phyloP scores from a whole-genome alignment of 2,888 invertebrate species.

The Cataglyphis cursor region DNA sequence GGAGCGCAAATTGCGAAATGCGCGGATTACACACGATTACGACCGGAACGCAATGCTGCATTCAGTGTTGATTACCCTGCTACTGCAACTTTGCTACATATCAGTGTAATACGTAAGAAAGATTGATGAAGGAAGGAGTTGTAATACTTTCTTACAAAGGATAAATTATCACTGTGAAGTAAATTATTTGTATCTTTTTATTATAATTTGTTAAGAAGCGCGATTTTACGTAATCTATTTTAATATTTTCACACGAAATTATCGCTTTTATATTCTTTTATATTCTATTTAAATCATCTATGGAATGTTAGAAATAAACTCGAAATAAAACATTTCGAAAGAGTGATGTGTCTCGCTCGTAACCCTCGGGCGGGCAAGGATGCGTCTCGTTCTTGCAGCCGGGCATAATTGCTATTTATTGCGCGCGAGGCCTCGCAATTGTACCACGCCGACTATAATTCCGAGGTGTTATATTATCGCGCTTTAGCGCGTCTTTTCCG shows the following conservation, averaged over 20 bases:
- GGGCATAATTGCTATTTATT: slow-evolving; percentile 81
- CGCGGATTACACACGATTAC: slow-evolving; percentile 43
- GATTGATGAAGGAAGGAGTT: slow-evolving; percentile 38
- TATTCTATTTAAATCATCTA: neutral
- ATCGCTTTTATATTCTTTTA: neutral
- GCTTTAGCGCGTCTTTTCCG: slow-evolving; percentile 64
- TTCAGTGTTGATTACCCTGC: slow-evolving; percentile 41
- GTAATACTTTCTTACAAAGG: neutral
- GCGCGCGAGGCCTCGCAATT: slow-evolving; percentile 64
- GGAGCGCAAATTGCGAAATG: slow-evolving; percentile 24
- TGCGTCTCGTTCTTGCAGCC: slow-evolving; percentile 65
- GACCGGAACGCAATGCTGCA: slow-evolving; percentile 6
- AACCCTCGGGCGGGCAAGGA: neutral
- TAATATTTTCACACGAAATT: neutral
- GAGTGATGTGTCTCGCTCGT: neutral
- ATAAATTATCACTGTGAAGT: slow-evolving; percentile 19
- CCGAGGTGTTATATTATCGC: slow-evolving; percentile 62
- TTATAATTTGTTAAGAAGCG: slow-evolving; percentile 13
- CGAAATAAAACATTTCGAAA: neutral
- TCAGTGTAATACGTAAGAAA: slow-evolving; percentile 38
- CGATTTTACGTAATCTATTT: neutral
- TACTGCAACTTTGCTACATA: slow-evolving; percentile 31
- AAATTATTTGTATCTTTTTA: slow-evolving; percentile 13
- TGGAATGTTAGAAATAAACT: neutral
- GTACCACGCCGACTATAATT: slow-evolving; percentile 63